Evolutionary conservation across 2,797 vertebrate genomes (phyloP), one percentile per base, ranked within the genome.

Genomic region (Myripristis murdjan): DNA sequence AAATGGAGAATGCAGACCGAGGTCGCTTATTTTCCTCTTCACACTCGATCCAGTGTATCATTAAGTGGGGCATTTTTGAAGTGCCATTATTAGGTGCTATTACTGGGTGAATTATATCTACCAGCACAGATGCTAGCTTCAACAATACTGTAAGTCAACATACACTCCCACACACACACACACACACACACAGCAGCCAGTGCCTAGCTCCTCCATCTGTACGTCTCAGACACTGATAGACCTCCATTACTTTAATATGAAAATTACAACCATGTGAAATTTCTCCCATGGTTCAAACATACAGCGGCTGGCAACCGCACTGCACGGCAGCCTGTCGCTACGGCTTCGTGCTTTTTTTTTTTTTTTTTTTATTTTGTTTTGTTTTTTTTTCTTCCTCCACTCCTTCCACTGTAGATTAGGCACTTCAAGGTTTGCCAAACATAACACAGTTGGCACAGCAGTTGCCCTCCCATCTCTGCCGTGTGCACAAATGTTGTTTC

Each of bases 241-340:
- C 60, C 78, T 69, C 86, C 83, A 93, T 93, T 93, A 89, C 82
- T 87, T 91, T 93, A 93, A 94, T 93, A 92, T 82, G 89, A 94
- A 94, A 95, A 95, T 94, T 90, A 87, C 89, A 93, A 93, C 89
- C 93, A 94, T 91, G 87, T 95, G 94, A 93, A 88, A 89, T 84
- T 90, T 91, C 85, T 90, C 88, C 82, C 78, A 82, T 84, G 87
- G 86, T 92, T 91, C 89, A 92, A 92, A 90, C 87, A 79, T 76
- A 89, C 81, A 82, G 73, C 54, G 78, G 60, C 85, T 90, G 90
- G 87, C 84, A 77, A 87, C 88, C 87, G 26, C 83, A 87, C 83
- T 80, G 80, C 74, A 91, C 87, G 81, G 87, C 85, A 79, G 83
- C 77, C 72, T 77, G 80, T 86, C 55, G 61, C 82, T 87, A 77